These are phyloP conservation scores for Chamaetylas fuelleborni DNA, from an alignment of 2,113 vertebrate species.

Conservation along the genomic window DNA sequence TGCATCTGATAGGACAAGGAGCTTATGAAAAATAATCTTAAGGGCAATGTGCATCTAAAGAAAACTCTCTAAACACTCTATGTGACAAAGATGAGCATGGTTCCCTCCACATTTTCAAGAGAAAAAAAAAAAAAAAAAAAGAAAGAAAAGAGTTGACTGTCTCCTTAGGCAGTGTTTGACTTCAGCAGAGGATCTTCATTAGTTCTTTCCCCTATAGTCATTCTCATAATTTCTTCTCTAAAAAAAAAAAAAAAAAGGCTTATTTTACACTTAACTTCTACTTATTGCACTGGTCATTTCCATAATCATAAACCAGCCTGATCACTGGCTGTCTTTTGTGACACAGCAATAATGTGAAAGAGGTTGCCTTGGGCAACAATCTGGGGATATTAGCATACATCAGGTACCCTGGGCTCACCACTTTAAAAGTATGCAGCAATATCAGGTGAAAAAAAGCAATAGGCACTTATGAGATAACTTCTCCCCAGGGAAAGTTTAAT, in stretches of 20 bases:
- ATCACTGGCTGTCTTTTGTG: background rate
- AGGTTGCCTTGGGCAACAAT: background rate
- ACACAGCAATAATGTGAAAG: background rate
- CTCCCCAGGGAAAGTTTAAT: background rate
- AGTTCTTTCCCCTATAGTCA: background rate
- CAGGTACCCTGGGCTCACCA: background rate
- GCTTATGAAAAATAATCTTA: background rate
- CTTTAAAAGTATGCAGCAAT: background rate
- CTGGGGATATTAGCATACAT: background rate
- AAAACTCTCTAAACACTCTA: background rate
- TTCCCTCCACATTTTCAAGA: background rate
- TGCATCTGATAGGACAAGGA: background rate
- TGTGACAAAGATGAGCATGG: background rate
- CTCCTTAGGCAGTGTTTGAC: background rate
- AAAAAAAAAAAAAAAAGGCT: background rate
- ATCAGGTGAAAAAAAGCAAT: constrained; percentile 29
- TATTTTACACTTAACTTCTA: background rate
- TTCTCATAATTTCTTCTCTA: background rate
- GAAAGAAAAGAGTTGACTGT: background rate
- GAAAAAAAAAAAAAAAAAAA: background rate
- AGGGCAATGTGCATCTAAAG: fast-evolving
- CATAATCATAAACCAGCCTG: background rate
- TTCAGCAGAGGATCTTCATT: background rate
- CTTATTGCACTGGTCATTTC: constrained; percentile 18
- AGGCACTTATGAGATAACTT: constrained; percentile 35